These are phyloP conservation scores for Labeo calbasu DNA, from an alignment of 2,797 vertebrate genomes.

Conservation along the genomic window DNA sequence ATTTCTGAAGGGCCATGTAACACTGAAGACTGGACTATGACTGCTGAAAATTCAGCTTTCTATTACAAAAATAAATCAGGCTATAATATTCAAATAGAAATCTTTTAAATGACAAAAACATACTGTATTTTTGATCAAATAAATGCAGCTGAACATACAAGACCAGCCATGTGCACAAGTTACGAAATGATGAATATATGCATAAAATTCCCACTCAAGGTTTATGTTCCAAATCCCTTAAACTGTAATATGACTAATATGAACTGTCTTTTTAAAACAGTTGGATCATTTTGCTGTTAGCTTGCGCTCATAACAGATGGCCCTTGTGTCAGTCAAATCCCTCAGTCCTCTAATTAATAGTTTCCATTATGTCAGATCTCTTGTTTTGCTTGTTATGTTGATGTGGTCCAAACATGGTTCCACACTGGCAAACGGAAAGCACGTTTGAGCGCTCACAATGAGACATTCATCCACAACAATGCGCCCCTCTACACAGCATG, in stretches of 20 bases:
- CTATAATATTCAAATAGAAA: not conserved
- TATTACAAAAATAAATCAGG: too few species aligned
- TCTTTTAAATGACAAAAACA: not conserved
- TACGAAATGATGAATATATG: not conserved
- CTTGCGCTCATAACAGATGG: not conserved
- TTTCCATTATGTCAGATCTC: conserved; percentile 22
- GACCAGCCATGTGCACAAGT: not conserved
- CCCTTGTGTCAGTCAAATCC: not conserved
- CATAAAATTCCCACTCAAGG: not conserved
- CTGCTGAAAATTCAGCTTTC: not conserved
- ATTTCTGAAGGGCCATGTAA: not conserved
- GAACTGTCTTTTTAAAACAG: not conserved
- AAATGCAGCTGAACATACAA: not conserved
- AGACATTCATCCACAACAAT: conserved; percentile 65
- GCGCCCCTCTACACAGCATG: conserved; percentile 62
- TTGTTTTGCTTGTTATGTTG: conserved; percentile 5
- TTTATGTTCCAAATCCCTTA: not conserved
- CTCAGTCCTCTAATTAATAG: not conserved
- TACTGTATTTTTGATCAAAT: not conserved
- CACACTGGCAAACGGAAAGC: conserved; percentile 59
- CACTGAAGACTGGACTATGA: not conserved
- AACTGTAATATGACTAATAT: not conserved
- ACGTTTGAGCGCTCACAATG: conserved; percentile 61
- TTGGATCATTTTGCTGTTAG: not conserved
- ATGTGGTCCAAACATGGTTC: conserved; percentile 40